Percentiles rank a stretch among this genome's conserved stretches.
Conservation (phyloP, 2,113 vertebrate genomes). For the Calidris pugnax region DNA sequence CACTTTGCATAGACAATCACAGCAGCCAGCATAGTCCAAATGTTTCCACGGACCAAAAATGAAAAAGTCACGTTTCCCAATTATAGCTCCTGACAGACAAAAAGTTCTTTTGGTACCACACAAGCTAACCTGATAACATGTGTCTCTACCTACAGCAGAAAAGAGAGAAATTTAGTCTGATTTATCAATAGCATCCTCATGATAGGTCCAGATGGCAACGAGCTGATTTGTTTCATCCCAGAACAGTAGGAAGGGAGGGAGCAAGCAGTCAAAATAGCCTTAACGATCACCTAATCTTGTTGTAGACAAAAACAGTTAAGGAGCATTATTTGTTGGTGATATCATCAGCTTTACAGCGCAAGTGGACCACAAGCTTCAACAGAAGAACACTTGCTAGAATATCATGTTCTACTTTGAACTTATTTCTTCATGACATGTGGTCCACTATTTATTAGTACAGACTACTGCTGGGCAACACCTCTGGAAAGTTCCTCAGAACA, state of each 20-base stretch:
- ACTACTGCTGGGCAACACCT: neutral
- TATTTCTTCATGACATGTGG: neutral
- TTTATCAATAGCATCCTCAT: neutral
- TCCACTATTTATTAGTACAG: neutral
- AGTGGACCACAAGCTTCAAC: fast-evolving
- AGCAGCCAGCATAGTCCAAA: neutral
- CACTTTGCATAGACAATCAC: neutral
- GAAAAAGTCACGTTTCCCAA: neutral
- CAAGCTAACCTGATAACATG: neutral
- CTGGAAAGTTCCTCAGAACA: neutral
- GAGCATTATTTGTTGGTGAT: neutral
- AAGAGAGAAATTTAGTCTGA: neutral
- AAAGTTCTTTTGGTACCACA: neutral
- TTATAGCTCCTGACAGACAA: neutral
- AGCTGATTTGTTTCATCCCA: neutral
- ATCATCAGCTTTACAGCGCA: neutral
- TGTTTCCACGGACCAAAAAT: neutral
- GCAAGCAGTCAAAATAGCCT: neutral
- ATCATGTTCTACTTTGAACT: neutral
- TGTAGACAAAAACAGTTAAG: neutral
- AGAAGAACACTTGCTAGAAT: neutral
- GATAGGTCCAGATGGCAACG: neutral
- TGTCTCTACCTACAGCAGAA: neutral
- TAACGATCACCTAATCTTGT: neutral
- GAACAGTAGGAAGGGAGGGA: neutral